Evolutionary conservation across 2,113 vertebrate genomes (phyloP).

Genomic region (Cololabis saira): DNA sequence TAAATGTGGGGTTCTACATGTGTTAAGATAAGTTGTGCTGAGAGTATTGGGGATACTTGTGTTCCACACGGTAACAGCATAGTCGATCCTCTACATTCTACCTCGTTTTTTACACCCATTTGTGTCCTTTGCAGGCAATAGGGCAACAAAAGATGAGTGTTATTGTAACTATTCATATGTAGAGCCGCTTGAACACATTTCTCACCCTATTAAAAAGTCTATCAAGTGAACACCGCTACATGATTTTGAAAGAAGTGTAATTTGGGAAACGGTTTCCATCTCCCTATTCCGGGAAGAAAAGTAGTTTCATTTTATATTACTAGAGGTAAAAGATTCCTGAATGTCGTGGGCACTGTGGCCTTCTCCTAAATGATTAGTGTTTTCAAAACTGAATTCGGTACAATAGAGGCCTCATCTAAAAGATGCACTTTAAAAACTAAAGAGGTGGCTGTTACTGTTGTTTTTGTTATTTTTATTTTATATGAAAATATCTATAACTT

Average conservation of each 20-base stretch:
- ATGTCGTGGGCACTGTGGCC: conserved; percentile 47
- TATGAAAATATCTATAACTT: conserved; percentile 70
- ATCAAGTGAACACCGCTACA: conserved; percentile 5
- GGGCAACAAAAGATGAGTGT: conserved; percentile 49
- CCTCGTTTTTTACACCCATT: conserved; percentile 70
- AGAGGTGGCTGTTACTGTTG: conserved; percentile 57
- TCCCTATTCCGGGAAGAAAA: conserved; percentile 9
- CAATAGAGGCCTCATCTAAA: conserved; percentile 56
- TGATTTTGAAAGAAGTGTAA: not conserved
- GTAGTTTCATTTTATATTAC: not conserved
- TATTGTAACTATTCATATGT: conserved; percentile 11
- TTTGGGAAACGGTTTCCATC: conserved; percentile 17
- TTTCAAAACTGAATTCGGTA: conserved; percentile 47
- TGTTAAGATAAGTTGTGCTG: conserved; percentile 19
- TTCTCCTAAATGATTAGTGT: conserved; percentile 25
- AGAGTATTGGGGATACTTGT: conserved; percentile 10
- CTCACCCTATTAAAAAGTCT: conserved; percentile 10
- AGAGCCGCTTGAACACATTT: conserved; percentile 18
- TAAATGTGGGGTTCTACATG: conserved; percentile 10
- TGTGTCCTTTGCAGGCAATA: conserved; percentile 76
- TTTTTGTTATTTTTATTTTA: conserved; percentile 52
- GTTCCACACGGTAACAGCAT: conserved; percentile 23
- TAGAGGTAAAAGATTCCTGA: conserved; percentile 17
- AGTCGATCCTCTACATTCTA: conserved; percentile 64
- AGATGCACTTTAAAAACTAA: conserved; percentile 82